Evolutionary conservation across 1,140 invertebrate genomes (phyloP), one percentile per base, ranked within the genome.

Genomic region (Monochamus saltuarius): DNA sequence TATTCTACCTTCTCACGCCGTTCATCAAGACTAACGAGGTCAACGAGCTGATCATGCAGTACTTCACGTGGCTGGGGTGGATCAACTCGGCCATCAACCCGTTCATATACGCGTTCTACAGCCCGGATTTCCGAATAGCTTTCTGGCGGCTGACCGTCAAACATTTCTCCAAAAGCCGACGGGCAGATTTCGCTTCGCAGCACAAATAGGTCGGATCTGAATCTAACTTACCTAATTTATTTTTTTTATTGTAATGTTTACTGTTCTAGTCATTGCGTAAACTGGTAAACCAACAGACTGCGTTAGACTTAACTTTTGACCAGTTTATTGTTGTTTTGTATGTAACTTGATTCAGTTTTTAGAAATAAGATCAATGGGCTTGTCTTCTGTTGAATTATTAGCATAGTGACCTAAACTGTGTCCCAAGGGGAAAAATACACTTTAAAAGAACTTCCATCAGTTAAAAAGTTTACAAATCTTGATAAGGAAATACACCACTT

Each of bases 1-100:
- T 92, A 0, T 87, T 91, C 39, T 95, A 95, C 70, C 75, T 95
- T 7, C 78, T 90, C 2, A 90, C 87, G 8, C 89, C 91, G 1
- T 93, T 93, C 69, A 61, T 84, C 22, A 80, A 82, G 0, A 77
- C 65, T 2, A 73, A 75, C n/a, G 81, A 83, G 39, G 80, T 83
- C 1, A 83, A 82, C 56, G 75, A 80, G 7, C 78, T 86, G 8
- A 78, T 93, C 8, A 92, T 93, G 85, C 84, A 84, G 38, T 84
- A 90, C 60, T 78, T 95, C 43, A 94, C 91, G 0, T 97, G 94
- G 94, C 81, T 96, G 39, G 94, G 89, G 2, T 96, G 95, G 89
- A 86, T 94, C 49, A 97, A 97, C 76, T 95, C 92, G 6, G 89
- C 89, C 1, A 90, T 93, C 47, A 93, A 93, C 77, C 90, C 90